phyloP scores from a whole-genome alignment of 2,113 vertebrate species.

The Macroglossus sobrinus region DNA sequence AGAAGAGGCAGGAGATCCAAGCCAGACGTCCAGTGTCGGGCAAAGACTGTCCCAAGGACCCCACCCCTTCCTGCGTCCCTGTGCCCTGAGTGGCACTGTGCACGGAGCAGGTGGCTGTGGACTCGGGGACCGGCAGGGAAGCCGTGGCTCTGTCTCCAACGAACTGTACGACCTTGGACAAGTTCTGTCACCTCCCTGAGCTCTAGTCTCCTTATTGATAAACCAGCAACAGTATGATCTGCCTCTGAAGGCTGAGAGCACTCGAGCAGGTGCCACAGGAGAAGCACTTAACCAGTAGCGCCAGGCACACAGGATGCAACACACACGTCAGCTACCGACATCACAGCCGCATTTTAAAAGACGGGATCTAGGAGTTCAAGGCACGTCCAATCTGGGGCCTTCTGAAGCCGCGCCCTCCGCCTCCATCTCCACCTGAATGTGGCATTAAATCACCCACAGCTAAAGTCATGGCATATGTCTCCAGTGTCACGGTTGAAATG shows the following conservation, averaged over 20 bases:
- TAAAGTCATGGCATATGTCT: not conserved
- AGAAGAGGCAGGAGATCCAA: not conserved
- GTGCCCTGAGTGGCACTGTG: too few species aligned
- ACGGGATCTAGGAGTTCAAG: not conserved
- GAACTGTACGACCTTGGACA: not conserved
- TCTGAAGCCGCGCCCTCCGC: not conserved
- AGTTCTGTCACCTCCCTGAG: not conserved
- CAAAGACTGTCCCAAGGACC: not conserved
- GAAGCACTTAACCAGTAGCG: not conserved
- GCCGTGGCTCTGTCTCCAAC: not conserved
- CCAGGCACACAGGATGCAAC: too few species aligned
- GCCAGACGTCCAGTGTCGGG: rapidly evolving
- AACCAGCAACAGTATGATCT: not conserved
- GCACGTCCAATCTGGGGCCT: not conserved
- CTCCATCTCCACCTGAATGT: rapidly evolving
- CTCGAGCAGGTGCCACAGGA: not conserved
- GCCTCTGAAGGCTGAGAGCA: not conserved
- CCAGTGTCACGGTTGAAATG: not conserved
- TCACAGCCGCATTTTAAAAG: not conserved
- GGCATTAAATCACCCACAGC: not conserved
- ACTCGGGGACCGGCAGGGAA: not conserved
- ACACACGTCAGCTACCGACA: not conserved
- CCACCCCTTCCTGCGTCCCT: rapidly evolving
- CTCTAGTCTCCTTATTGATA: not conserved
- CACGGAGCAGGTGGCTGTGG: too few species aligned